Conservation (phyloP, 2,797 vertebrate species). For the Gobionotothen gibberifrons region DNA sequence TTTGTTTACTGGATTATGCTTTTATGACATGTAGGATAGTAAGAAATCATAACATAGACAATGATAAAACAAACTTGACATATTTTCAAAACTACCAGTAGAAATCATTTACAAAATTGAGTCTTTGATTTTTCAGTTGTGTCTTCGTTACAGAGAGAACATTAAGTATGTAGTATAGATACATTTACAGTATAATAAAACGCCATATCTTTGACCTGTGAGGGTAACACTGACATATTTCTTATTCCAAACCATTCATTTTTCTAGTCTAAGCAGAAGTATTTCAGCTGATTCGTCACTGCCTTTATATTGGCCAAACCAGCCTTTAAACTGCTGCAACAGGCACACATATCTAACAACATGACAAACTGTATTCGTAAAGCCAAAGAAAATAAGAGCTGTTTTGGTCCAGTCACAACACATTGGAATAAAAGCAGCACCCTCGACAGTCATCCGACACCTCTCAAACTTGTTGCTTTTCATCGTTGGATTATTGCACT, state of each 20-base stretch:
- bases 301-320: constrained; percentile 45
- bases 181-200: constrained; percentile 76
- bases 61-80: constrained; percentile 62
- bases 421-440: constrained; percentile 45
- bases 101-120: constrained; percentile 76
- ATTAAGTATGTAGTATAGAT: constrained; percentile 68
- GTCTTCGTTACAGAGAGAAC: constrained; percentile 68
- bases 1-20: constrained; percentile 47
- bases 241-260: constrained; percentile 65
- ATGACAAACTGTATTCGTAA: constrained; percentile 60
- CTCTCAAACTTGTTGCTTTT: constrained; percentile 46
- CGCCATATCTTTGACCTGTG: constrained; percentile 58
- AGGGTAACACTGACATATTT: constrained; percentile 68
- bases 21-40: constrained; percentile 52
- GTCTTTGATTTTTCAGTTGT: constrained; percentile 59
- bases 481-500: constrained; percentile 73
- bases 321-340: constrained; percentile 51
- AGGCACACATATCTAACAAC: constrained; percentile 63
- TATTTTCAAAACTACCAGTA: constrained; percentile 70
- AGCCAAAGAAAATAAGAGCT: constrained; percentile 50
- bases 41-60: constrained; percentile 71
- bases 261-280: constrained; percentile 69
- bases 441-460: constrained; percentile 9
- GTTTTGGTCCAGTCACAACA: constrained; percentile 69
- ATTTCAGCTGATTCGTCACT: constrained; percentile 51